phyloP scores from a whole-genome alignment of 2,797 vertebrate species.

The Notolepis coatsorum region DNA sequence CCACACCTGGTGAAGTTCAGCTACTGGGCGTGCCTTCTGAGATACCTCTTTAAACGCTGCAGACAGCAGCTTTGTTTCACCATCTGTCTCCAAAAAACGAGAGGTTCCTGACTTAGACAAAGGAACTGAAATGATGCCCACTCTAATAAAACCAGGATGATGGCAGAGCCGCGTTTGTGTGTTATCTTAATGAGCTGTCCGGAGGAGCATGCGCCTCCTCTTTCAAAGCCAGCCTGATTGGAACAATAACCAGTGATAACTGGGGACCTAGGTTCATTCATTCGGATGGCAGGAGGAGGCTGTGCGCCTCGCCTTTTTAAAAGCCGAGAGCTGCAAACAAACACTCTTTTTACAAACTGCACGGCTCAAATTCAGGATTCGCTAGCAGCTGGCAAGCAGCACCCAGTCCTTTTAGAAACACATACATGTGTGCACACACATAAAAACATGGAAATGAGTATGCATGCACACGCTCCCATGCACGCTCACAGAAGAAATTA shows the following conservation, averaged over 20 bases:
- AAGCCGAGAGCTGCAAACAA: constrained; percentile 47
- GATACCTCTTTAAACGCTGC: constrained; percentile 68
- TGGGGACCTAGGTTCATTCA: constrained; percentile 66
- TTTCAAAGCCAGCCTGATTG: constrained; percentile 77
- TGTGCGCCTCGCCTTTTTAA: constrained; percentile 56
- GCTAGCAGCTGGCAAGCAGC: constrained; percentile 43
- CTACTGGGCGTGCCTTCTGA: constrained; percentile 68
- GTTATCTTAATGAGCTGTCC: constrained; percentile 85
- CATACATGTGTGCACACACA: not conserved
- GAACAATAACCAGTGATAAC: constrained; percentile 80
- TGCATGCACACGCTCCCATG: constrained; percentile 28
- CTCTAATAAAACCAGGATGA: constrained; percentile 79
- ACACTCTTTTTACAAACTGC: constrained; percentile 72
- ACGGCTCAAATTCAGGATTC: constrained; percentile 51
- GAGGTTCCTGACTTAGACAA: constrained; percentile 76
- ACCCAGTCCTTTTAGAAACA: constrained; percentile 18
- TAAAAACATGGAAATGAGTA: not conserved
- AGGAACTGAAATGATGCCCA: constrained; percentile 75
- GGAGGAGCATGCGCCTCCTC: constrained; percentile 64
- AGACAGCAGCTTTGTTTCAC: constrained; percentile 79
- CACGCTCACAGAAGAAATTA: constrained; percentile 22
- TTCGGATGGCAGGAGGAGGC: constrained; percentile 58
- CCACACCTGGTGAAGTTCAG: constrained; percentile 70
- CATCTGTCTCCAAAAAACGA: constrained; percentile 81
- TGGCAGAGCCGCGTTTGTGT: constrained; percentile 71